Evolutionary conservation across 2,888 invertebrate species (phyloP), one percentile per base, ranked within the genome.

Genomic region (Tiliacea citrago): DNA sequence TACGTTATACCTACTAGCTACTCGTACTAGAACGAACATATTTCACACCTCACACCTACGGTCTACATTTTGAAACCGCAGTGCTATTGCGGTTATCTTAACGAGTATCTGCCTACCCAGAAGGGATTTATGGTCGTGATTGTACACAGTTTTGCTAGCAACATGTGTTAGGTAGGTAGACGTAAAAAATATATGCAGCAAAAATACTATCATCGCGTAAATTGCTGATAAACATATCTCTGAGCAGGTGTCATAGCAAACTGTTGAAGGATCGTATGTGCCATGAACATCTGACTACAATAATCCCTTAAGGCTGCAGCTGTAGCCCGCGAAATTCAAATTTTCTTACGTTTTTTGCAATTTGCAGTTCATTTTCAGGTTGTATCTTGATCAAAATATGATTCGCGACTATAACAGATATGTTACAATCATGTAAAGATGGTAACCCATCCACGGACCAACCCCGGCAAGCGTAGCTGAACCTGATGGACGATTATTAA

Each of bases 81-180:
- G 35, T 42, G 55, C 53, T 55, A 72, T 84, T 82, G 72, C 67
- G 61, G 77, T 72, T 81, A 82, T 82, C 82, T 82, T 84, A 70
- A 82, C 72, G 85, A 73, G 72, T 77, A 84, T 84, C 85, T 67
- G 58, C 68, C 60, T 65, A 68, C 68, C 67, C 63, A 81, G 70
- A 68, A 82, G 72, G 82, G 62, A 82, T 84, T 76, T 81, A 76
- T 81, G 51, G 58, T 49, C 49, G 55, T 81, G 69, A 84, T 76
- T 81, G 55, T 75, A 61, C 18, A 67, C 10, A 61, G 16, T 29
- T 45, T 51, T 57, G 42, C 24, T 57, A 16, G 10, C 18, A 63
- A 53, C 35, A 68, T 18, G 51, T 39, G 47, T n/a, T 39, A 9
- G 21, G 21, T 39, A 8, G 5, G 62, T 65, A 4, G 0, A 29